Base-by-base conservation (phyloP, 1,140 invertebrate species). In the Papilio xuthus region DNA sequence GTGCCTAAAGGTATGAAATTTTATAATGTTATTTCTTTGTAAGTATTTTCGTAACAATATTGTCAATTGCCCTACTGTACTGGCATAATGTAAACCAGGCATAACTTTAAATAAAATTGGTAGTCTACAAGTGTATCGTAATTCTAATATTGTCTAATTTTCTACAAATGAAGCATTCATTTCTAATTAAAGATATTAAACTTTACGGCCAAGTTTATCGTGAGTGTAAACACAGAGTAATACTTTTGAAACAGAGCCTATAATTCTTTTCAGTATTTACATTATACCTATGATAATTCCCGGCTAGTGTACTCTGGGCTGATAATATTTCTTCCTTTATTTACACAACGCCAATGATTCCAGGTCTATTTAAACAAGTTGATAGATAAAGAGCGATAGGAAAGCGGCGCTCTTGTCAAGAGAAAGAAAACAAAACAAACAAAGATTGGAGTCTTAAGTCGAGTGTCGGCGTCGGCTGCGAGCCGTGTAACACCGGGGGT, bases 301-400 rank as follows among this genome's bases (percentile, higher is more conserved):
- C 85, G 80, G 78, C 70, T 81, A 83, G 90, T 92, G 90, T 92
- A 92, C 85, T 84, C 84, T 82, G 56, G 73, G 67, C 85, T 85
- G 90, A 90, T 90, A 88, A 91, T 91, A 91, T 86, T 91, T 93
- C 87, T 92, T 88, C 80, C 80, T 91, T 86, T 92, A 90, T 92
- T 92, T 92, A 93, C 85, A 83, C 81, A 86, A 89, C 63, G 77
- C 84, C 86, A 87, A 90, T 91, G 87, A 90, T 90, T 90, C 83
- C 83, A 76, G 81, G 79, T 83, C 86, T 88, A 88, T 90, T 89
- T 92, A 93, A 84, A 90, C 88, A 88, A 89, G 89, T 90, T 92
- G 87, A 92, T 90, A 92, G 89, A 91, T 90, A 92, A 89, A 90
- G 87, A 83, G 88, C 88, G 88, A 92, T 89, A 90, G 82, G 84